A percentile compares a stretch with the other conserved stretches of the same genome.
phyloP scores from a whole-genome alignment of 2,888 invertebrate genomes.

The Agriotes lineatus region DNA sequence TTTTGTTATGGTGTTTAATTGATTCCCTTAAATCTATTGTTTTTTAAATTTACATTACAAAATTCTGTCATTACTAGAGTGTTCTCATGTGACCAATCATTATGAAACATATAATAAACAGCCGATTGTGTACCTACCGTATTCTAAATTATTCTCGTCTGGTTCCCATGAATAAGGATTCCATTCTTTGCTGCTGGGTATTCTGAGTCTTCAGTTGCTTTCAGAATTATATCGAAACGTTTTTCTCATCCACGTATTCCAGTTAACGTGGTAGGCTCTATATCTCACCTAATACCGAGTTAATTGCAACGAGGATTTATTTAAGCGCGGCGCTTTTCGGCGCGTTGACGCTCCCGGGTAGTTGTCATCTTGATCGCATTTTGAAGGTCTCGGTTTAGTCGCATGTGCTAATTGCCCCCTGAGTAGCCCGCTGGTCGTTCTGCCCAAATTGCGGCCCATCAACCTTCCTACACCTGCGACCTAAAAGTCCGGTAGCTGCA shows the following conservation, averaged over 20 bases:
- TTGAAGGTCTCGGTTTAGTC: slow-evolving; percentile 13
- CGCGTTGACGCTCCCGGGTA: not conserved
- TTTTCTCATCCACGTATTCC: not conserved
- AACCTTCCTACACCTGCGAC: slow-evolving; percentile 34
- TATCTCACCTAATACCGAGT: not conserved
- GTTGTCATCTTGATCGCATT: slow-evolving; percentile 7
- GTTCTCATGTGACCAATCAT: no score
- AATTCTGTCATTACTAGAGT: no score
- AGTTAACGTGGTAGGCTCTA: not conserved
- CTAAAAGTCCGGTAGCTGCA: slow-evolving; percentile 28
- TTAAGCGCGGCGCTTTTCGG: not conserved
- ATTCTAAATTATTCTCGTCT: no score
- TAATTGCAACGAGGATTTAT: slow-evolving; percentile 9
- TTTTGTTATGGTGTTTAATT: no score
- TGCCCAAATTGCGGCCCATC: slow-evolving; percentile 28
- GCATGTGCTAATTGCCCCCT: slow-evolving; percentile 21
- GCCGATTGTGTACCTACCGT: no score
- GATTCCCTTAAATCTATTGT: no score
- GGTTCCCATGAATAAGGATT: no score
- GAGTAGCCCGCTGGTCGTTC: slow-evolving; percentile 23
- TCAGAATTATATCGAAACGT: no score
- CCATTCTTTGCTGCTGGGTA: no score
- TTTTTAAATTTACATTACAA: no score
- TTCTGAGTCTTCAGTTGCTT: no score
- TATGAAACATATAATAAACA: no score